Evolutionary conservation across 2,797 vertebrate genomes (phyloP).

Genomic region (Hoplostethus atlanticus): DNA sequence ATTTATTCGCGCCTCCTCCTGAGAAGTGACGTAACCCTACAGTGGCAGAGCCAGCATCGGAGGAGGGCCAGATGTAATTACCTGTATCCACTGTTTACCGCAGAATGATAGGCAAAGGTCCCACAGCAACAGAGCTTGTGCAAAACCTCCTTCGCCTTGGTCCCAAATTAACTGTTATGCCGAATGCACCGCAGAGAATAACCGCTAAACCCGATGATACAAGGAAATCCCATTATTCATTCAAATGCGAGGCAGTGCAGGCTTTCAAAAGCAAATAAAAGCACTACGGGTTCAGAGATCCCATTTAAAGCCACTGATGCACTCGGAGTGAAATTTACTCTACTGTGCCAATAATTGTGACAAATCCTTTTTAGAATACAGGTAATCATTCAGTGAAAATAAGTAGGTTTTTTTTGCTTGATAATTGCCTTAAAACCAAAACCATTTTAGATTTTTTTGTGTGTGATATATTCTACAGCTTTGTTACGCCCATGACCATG

Average conservation of each 20-base stretch:
- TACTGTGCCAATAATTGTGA: not conserved
- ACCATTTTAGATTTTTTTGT: too few relatives aligned
- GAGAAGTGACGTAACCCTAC: too few relatives aligned
- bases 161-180: slow-evolving; percentile 47
- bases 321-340: slow-evolving; percentile 20
- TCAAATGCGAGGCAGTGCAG: slow-evolving; percentile 35
- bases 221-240: slow-evolving; percentile 52
- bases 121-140: not conserved
- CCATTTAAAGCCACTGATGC: slow-evolving; percentile 32
- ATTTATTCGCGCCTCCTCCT: too few relatives aligned
- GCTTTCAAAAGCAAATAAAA: slow-evolving; percentile 33
- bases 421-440: too few relatives aligned
- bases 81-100: too few relatives aligned
- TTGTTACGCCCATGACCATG: too few relatives aligned
- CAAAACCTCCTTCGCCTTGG: slow-evolving; percentile 34
- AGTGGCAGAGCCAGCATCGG: too few relatives aligned
- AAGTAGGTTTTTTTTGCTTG: too few relatives aligned
- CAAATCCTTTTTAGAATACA: not conserved
- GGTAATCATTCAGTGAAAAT: too few relatives aligned
- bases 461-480: too few relatives aligned
- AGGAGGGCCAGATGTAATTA: too few relatives aligned
- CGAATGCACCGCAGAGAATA: slow-evolving; percentile 29
- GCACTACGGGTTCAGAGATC: slow-evolving; percentile 25
- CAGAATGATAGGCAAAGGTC: too few relatives aligned
- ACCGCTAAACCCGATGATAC: slow-evolving; percentile 49